phyloP scores from a whole-genome alignment of 2,113 vertebrate genomes.

The Ciconia stormi region DNA sequence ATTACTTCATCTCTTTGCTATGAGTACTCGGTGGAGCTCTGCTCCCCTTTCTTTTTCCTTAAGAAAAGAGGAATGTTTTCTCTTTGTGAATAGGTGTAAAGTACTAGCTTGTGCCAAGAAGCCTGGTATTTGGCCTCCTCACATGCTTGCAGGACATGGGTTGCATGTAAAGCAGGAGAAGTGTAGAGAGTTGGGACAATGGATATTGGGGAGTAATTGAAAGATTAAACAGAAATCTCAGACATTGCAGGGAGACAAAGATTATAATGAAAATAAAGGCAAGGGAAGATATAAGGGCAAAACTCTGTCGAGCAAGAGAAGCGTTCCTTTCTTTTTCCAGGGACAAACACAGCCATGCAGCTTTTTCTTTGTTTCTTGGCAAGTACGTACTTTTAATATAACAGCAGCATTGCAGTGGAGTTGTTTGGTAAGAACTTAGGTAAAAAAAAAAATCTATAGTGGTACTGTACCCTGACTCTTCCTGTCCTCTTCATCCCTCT shows the following conservation, averaged over 20 bases:
- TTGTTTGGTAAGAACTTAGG: not conserved
- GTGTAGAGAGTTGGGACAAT: slow-evolving; percentile 13
- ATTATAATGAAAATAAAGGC: not conserved
- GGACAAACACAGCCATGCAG: not conserved
- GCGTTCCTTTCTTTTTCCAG: not conserved
- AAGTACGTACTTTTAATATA: not conserved
- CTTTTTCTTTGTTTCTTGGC: not conserved
- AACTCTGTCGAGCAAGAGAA: not conserved
- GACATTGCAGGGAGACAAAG: not conserved
- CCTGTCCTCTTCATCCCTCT: not conserved
- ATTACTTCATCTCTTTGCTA: slow-evolving; percentile 65
- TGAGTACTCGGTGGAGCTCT: slow-evolving; percentile 12
- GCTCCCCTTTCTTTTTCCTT: slow-evolving; percentile 10
- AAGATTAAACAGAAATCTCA: slow-evolving; percentile 40
- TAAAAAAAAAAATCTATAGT: not conserved
- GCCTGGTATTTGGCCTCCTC: slow-evolving; percentile 64
- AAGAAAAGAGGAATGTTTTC: slow-evolving; percentile 56
- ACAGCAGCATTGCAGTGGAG: not conserved
- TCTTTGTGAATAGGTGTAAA: slow-evolving; percentile 63
- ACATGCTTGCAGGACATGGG: slow-evolving; percentile 12
- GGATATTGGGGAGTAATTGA: slow-evolving; percentile 16
- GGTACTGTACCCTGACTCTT: not conserved
- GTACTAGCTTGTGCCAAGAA: slow-evolving; percentile 50
- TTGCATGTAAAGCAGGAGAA: slow-evolving; percentile 62
- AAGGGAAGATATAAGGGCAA: not conserved